Evolutionary conservation across 2,797 vertebrate genomes (phyloP).

Genomic region (Typhlichthys eigenmanni): DNA sequence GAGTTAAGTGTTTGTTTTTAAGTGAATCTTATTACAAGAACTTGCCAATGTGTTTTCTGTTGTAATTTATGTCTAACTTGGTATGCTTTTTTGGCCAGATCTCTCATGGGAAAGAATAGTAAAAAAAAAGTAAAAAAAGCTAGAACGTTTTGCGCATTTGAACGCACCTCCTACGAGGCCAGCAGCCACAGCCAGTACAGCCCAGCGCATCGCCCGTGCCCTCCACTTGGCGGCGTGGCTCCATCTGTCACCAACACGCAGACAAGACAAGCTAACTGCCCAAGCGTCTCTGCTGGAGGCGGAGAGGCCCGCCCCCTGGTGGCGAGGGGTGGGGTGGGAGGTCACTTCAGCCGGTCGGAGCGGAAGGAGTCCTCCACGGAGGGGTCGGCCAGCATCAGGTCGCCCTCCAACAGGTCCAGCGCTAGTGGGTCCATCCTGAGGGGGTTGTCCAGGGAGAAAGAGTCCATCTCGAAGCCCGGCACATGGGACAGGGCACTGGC

Average conservation of each 20-base stretch:
- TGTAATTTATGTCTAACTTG: no score
- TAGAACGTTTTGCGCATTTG: no score
- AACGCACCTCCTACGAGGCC: not conserved
- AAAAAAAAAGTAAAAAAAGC: no score
- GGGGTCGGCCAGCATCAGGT: slow-evolving; percentile 88
- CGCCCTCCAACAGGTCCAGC: slow-evolving; percentile 90
- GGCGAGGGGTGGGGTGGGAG: not conserved
- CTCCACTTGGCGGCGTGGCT: slow-evolving; percentile 23
- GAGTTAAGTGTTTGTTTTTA: no score
- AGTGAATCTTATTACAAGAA: no score
- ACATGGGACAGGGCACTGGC: slow-evolving; percentile 86
- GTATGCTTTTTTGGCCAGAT: no score
- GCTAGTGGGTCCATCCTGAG: slow-evolving; percentile 86
- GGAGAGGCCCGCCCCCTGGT: not conserved
- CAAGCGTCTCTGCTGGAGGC: slow-evolving; percentile 18
- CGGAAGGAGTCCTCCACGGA: slow-evolving; percentile 92
- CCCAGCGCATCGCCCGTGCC: slow-evolving; percentile 36
- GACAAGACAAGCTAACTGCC: slow-evolving; percentile 64
- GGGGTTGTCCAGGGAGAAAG: slow-evolving; percentile 83
- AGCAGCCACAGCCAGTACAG: slow-evolving; percentile 21
- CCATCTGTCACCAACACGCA: slow-evolving; percentile 60
- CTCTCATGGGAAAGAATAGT: no score
- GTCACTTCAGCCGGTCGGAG: slow-evolving; percentile 86
- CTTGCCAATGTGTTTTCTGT: no score
- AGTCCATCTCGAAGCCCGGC: slow-evolving; percentile 88